Conservation (phyloP, 2,888 invertebrate genomes). For the Lasioglossum malachurum region DNA sequence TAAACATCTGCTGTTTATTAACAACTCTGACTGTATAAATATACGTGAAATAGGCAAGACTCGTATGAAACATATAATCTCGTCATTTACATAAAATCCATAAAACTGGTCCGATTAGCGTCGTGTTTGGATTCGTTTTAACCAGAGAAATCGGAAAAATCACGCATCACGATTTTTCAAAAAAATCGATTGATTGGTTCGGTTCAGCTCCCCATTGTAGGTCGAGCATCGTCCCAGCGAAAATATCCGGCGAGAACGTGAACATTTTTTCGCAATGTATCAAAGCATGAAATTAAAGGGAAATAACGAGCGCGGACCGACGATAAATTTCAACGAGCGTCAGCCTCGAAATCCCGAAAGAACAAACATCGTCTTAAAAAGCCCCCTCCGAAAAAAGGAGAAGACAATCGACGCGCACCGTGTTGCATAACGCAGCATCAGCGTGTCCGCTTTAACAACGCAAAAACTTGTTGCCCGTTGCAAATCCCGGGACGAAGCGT, state of each 20-base stretch:
- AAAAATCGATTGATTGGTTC: too few species aligned
- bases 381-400: constrained; percentile 8
- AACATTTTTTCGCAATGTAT: neutral
- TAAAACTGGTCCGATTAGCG: too few species aligned
- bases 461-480: constrained; percentile 29
- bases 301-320: neutral
- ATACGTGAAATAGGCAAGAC: too few species aligned
- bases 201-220: neutral
- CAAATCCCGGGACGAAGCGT: constrained; percentile 29
- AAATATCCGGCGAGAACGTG: neutral
- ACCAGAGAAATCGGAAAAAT: too few species aligned
- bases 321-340: neutral
- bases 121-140: too few species aligned
- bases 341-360: neutral
- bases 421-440: constrained; percentile 22
- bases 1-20: too few species aligned
- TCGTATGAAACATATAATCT: too few species aligned
- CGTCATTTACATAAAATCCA: too few species aligned
- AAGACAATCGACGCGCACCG: constrained; percentile 1
- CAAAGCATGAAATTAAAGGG: constrained; percentile 4
- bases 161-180: neutral
- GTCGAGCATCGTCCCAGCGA: neutral
- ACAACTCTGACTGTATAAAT: too few species aligned
- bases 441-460: neutral
- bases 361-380: neutral